Conservation (phyloP, 23 tunicate genomes). For the Trididemnum clinides region DNA sequence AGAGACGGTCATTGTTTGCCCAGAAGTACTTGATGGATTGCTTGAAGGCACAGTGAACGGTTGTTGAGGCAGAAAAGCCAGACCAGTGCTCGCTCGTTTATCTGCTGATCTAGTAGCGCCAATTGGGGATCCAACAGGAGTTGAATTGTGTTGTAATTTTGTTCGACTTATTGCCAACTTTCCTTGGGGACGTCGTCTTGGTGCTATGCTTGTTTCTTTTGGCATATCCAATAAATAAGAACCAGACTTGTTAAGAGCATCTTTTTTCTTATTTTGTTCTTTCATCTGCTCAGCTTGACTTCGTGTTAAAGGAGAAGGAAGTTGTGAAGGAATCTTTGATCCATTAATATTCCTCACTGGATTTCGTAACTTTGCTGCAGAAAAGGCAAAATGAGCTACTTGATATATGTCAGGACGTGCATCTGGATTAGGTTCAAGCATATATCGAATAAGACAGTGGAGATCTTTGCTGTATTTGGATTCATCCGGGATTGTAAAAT, state of each 20-base stretch:
- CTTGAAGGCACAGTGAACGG: not conserved
- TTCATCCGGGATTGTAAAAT: slow-evolving; percentile 95
- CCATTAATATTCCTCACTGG: slow-evolving; percentile 64
- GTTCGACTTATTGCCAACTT: slow-evolving; percentile 41
- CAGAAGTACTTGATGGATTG: not conserved
- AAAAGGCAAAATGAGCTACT: slow-evolving; percentile 91
- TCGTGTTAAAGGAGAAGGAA: slow-evolving; percentile 67
- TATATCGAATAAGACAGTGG: slow-evolving; percentile 86
- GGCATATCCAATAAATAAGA: slow-evolving; percentile 10
- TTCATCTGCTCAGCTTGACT: slow-evolving; percentile 79
- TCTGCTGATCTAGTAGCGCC: not conserved
- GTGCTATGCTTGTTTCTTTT: slow-evolving; percentile 92
- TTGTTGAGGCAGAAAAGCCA: not conserved
- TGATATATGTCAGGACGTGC: slow-evolving; percentile 93
- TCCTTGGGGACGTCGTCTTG: slow-evolving; percentile 94
- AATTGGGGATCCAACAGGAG: not conserved
- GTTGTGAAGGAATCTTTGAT: slow-evolving; percentile 24
- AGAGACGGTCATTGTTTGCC: not conserved
- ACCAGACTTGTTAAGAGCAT: slow-evolving; percentile 37
- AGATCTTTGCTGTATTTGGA: slow-evolving; percentile 72
- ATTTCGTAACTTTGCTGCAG: slow-evolving; percentile 37
- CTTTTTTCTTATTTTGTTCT: slow-evolving; percentile 64
- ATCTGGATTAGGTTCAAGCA: slow-evolving; percentile 89
- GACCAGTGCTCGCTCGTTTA: not conserved
- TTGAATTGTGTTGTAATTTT: slow-evolving; percentile 5